Evolutionary conservation across 1,140 invertebrate species (phyloP).

Genomic region (Eubasilissa regina): DNA sequence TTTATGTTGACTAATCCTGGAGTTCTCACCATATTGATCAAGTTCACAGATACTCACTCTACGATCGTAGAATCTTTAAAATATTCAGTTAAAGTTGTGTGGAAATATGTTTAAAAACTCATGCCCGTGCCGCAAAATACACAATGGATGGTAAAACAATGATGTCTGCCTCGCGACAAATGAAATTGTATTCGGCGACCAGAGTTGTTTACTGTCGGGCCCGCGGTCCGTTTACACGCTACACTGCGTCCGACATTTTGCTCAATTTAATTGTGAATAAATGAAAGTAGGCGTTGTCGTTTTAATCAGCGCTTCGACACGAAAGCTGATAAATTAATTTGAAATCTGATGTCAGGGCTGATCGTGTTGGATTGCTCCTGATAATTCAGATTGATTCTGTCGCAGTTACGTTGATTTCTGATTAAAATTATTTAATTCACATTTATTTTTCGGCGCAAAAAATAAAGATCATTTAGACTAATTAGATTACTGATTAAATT

Average conservation of each 20-base stretch:
- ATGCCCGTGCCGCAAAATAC: conserved; percentile 16
- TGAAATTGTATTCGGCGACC: conserved; percentile 46
- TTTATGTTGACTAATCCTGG: too few relatives aligned
- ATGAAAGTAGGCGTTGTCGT: conserved; percentile 18
- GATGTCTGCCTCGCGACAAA: conserved; percentile 50
- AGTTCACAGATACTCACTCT: too few relatives aligned
- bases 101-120: conserved; percentile 19
- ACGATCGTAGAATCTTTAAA: not conserved
- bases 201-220: conserved; percentile 4
- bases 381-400: not conserved
- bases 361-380: not conserved
- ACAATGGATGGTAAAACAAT: conserved; percentile 47
- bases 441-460: too few relatives aligned
- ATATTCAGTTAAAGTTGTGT: too few relatives aligned
- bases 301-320: conserved; percentile 22
- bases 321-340: conserved; percentile 38
- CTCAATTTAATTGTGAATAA: conserved; percentile 37
- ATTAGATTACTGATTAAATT: too few relatives aligned
- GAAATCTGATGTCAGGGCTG: conserved; percentile 15
- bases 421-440: too few relatives aligned
- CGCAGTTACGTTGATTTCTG: not conserved
- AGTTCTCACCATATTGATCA: too few relatives aligned
- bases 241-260: conserved; percentile 15
- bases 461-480: too few relatives aligned
- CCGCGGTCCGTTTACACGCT: conserved; percentile 9